These are phyloP conservation scores for Oplegnathus fasciatus DNA, from an alignment of 2,113 vertebrate genomes.

Conservation along the genomic window DNA sequence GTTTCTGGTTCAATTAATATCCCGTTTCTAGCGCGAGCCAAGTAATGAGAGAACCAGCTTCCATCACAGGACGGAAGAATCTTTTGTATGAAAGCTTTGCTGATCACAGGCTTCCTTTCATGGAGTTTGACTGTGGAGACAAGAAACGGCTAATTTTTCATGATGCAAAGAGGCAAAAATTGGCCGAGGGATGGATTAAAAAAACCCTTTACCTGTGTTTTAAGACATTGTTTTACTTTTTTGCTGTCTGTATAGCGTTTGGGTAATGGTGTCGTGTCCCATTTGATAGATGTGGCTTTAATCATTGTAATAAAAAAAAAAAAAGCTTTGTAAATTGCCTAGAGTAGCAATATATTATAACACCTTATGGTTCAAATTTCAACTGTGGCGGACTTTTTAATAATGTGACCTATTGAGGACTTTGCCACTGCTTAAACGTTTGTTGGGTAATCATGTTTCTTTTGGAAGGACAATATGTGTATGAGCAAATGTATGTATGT, in stretches of 20 bases:
- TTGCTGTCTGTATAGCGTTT: slow-evolving; percentile 86
- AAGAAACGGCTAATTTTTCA: slow-evolving; percentile 67
- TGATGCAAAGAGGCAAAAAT: slow-evolving; percentile 74
- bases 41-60: slow-evolving; percentile 79
- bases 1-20: slow-evolving; percentile 84
- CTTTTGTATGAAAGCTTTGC: slow-evolving; percentile 75
- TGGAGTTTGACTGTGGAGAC: slow-evolving; percentile 73
- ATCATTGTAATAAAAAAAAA: slow-evolving; percentile 88
- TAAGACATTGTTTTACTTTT: slow-evolving; percentile 65
- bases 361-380: slow-evolving; percentile 93
- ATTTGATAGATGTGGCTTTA: slow-evolving; percentile 96
- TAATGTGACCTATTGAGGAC: slow-evolving; percentile 91
- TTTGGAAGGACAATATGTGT: slow-evolving; percentile 91
- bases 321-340: slow-evolving; percentile 95
- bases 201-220: slow-evolving; percentile 72
- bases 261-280: slow-evolving; percentile 96
- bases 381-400: slow-evolving; percentile 92
- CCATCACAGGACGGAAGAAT: slow-evolving; percentile 68
- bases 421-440: slow-evolving; percentile 90
- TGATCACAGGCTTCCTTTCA: slow-evolving; percentile 80
- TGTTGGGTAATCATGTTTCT: slow-evolving; percentile 90
- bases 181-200: slow-evolving; percentile 33
- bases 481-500: slow-evolving; percentile 57
- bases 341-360: slow-evolving; percentile 97
- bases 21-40: slow-evolving; percentile 73